These are phyloP conservation scores for Ellobius talpinus DNA, from an alignment of 2,113 vertebrate genomes.

Conservation along the genomic window DNA sequence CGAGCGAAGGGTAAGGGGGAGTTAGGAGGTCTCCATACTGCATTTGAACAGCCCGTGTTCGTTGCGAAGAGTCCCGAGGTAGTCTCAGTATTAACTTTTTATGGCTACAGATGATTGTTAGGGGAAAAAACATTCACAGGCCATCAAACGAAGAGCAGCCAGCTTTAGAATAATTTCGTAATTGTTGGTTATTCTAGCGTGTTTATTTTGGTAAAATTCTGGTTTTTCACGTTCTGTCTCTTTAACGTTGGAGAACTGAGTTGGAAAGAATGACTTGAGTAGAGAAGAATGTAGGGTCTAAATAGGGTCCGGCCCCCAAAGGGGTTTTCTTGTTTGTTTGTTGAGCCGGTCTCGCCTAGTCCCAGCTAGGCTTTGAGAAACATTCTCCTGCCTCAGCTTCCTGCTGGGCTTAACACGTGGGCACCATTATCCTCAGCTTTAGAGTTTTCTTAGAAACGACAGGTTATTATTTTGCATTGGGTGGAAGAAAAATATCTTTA, in stretches of 20 bases:
- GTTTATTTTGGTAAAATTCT: slow-evolving; percentile 20
- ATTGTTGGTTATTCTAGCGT: neutral
- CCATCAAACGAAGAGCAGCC: neutral
- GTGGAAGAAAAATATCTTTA: slow-evolving; percentile 14
- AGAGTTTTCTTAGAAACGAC: slow-evolving; percentile 20
- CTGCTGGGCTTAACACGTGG: neutral
- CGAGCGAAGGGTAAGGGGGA: neutral
- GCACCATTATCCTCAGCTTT: neutral
- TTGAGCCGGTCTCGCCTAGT: neutral
- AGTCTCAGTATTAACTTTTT: slow-evolving; percentile 23
- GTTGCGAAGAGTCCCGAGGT: neutral
- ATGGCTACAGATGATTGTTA: neutral
- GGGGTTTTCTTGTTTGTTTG: neutral
- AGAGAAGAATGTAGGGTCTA: neutral
- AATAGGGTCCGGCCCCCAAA: neutral
- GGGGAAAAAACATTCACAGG: neutral
- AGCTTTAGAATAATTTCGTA: slow-evolving; percentile 14
- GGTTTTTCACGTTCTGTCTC: neutral
- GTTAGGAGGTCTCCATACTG: neutral
- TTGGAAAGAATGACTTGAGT: slow-evolving; percentile 1
- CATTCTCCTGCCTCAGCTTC: neutral
- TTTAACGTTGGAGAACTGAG: neutral
- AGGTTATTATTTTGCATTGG: slow-evolving; percentile 26
- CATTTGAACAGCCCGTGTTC: neutral
- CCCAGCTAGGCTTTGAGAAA: neutral